A percentile compares a stretch with the other conserved stretches of the same genome.
phyloP scores from a whole-genome alignment of 1,140 invertebrate genomes.

The Calliopsis andreniformis region DNA sequence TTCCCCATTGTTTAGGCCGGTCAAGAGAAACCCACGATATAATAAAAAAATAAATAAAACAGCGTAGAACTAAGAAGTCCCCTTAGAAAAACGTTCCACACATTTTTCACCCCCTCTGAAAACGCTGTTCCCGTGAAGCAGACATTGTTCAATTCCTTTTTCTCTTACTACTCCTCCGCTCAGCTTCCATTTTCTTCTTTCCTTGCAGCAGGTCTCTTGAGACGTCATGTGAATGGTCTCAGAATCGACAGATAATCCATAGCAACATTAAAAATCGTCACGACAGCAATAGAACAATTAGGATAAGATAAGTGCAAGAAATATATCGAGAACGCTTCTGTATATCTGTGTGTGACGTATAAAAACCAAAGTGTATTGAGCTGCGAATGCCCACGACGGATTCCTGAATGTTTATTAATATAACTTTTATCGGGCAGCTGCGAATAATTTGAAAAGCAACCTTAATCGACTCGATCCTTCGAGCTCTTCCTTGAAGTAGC shows the following conservation, averaged over 20 bases:
- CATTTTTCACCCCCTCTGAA: too few species aligned
- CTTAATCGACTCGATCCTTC: neutral
- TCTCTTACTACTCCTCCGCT: neutral
- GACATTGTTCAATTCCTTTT: slow-evolving; percentile 23
- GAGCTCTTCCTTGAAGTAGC: too few species aligned
- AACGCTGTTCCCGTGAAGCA: neutral
- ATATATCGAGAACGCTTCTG: neutral
- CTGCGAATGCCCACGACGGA: slow-evolving; percentile 45
- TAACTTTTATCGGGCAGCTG: neutral
- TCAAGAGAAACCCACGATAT: neutral
- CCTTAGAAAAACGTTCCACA: neutral
- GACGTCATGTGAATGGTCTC: neutral
- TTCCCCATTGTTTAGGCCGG: slow-evolving; percentile 7
- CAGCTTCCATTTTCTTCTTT: neutral
- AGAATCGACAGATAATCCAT: neutral
- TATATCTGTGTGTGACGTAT: slow-evolving; percentile 9
- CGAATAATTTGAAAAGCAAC: neutral
- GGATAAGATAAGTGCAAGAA: slow-evolving; percentile 30
- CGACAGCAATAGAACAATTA: slow-evolving; percentile 9
- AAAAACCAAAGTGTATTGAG: slow-evolving; percentile 49
- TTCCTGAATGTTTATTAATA: slow-evolving; percentile 39
- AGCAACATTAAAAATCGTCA: slow-evolving; percentile 34
- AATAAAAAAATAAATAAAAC: neutral
- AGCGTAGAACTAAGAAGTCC: neutral
- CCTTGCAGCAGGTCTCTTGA: neutral